Evolutionary conservation across 2,888 invertebrate species (phyloP).

Genomic region (Lordiphosa andalusiaca): DNA sequence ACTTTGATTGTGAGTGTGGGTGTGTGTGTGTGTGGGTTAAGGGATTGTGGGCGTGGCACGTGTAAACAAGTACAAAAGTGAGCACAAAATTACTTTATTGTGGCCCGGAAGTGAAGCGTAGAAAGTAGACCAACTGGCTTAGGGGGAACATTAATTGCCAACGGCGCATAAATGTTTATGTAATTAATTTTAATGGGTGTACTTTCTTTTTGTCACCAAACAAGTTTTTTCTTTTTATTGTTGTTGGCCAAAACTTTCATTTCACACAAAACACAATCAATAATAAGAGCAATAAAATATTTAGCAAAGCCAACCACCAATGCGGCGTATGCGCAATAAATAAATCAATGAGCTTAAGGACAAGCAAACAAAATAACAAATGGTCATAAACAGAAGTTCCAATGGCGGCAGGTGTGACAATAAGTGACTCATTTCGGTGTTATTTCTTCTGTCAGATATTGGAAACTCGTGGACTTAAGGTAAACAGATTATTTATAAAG

Average conservation of each 20-base stretch:
- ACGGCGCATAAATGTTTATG: constrained; percentile 65
- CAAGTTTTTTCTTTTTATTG: constrained; percentile 16
- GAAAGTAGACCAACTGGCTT: constrained; percentile 28
- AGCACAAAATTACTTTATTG: not conserved
- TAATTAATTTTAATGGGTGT: constrained; percentile 71
- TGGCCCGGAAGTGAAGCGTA: not conserved
- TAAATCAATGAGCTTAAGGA: constrained; percentile 37
- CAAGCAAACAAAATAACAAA: too few species aligned
- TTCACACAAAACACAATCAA: constrained; percentile 37
- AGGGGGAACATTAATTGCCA: constrained; percentile 56
- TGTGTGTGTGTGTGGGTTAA: constrained; percentile 2
- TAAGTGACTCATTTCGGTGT: too few species aligned
- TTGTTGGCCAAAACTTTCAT: constrained; percentile 13
- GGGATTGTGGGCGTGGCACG: too few species aligned
- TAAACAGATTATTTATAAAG: too few species aligned
- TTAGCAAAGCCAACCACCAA: constrained; percentile 27
- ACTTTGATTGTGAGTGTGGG: constrained; percentile 36
- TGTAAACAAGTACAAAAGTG: too few species aligned
- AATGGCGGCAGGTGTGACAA: too few species aligned
- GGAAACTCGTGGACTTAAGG: too few species aligned
- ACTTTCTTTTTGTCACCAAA: constrained; percentile 30
- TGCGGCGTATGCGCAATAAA: constrained; percentile 50
- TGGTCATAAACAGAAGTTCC: too few species aligned
- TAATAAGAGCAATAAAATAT: constrained; percentile 46
- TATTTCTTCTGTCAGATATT: too few species aligned